Evolutionary conservation across 2,113 vertebrate genomes (phyloP).

Genomic region (Cnemophilus loriae): DNA sequence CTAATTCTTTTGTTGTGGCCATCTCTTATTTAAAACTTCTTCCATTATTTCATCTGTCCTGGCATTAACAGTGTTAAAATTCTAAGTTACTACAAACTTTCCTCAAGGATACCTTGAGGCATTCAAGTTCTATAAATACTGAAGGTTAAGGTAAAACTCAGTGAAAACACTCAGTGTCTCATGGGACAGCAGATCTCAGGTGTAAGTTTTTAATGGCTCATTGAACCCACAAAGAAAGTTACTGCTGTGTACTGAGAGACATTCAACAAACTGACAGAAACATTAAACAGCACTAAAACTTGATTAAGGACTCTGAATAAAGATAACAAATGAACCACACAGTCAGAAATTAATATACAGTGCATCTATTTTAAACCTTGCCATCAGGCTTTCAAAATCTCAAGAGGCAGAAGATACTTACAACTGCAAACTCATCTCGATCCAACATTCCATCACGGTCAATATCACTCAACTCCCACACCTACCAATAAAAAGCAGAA

Average conservation of each 20-base stretch:
- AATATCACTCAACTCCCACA: constrained; percentile 97
- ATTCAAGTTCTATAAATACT: background rate
- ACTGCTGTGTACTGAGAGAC: background rate
- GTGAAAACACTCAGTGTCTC: background rate
- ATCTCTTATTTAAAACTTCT: background rate
- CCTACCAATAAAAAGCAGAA: constrained; percentile 72
- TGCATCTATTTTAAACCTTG: background rate
- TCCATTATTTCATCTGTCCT: background rate
- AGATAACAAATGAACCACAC: background rate
- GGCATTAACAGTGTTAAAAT: background rate
- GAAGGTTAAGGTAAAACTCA: background rate
- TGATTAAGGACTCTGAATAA: background rate
- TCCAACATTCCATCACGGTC: constrained; percentile 97
- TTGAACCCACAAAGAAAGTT: background rate
- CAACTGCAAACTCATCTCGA: constrained; percentile 97
- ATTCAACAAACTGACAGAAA: background rate
- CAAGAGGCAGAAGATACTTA: constrained; percentile 71
- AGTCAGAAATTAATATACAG: background rate
- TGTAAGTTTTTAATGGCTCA: background rate
- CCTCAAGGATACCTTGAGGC: background rate
- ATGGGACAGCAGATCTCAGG: background rate
- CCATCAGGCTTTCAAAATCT: background rate
- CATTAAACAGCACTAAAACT: background rate
- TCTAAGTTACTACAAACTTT: background rate
- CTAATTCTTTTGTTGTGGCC: background rate